phyloP scores from a whole-genome alignment of 2,797 vertebrate species.

The Mycteria americana region DNA sequence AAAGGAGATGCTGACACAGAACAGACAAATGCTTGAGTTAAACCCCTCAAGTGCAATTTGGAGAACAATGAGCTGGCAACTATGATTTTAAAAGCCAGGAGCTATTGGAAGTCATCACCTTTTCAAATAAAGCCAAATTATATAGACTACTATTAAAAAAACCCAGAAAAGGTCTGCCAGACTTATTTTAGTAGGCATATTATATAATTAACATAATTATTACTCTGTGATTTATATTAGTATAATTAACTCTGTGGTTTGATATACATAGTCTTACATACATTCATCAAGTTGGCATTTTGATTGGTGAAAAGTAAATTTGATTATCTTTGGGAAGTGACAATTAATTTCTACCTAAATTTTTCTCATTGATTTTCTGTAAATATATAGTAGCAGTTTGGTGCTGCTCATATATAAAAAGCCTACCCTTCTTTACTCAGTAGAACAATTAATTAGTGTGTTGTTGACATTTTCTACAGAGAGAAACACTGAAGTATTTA shows the following conservation, averaged over 20 bases:
- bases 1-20: neutral
- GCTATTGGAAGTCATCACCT: neutral
- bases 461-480: constrained; percentile 14
- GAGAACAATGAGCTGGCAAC: neutral
- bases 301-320: constrained; percentile 35
- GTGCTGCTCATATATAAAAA: constrained; percentile 2
- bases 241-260: neutral
- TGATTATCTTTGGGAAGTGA: constrained; percentile 20
- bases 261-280: neutral
- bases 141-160: neutral
- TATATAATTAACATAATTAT: constrained; percentile 2
- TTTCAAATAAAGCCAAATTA: neutral
- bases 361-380: constrained; percentile 24
- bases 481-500: neutral
- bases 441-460: constrained; percentile 14
- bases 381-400: constrained; percentile 19
- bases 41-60: neutral
- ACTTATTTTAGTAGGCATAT: neutral
- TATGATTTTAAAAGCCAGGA: neutral
- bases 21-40: neutral
- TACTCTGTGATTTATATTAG: neutral
- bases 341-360: neutral
- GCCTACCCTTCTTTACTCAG: neutral
- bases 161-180: neutral
- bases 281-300: constrained; percentile 21